Conservation (phyloP, 2,888 invertebrate species). For the Nudaria mundana region DNA sequence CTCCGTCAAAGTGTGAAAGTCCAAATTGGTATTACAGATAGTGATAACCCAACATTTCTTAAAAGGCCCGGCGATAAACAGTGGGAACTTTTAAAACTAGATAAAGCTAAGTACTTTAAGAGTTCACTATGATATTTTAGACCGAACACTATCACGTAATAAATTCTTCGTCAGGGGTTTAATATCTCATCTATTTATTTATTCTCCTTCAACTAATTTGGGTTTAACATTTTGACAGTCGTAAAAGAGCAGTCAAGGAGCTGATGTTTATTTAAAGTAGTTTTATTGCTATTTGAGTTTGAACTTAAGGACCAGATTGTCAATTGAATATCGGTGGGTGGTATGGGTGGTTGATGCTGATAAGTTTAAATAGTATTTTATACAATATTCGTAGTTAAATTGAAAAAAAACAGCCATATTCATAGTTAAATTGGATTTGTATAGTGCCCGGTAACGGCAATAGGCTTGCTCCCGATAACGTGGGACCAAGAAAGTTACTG, state of each 20-base stretch:
- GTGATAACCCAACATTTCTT: constrained; percentile 51
- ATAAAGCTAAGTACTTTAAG: constrained; percentile 33
- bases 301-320: constrained; percentile 22
- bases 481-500: too few relatives aligned
- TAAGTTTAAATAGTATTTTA: too few relatives aligned
- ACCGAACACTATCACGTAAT: constrained; percentile 25
- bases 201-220: constrained; percentile 22
- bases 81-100: constrained; percentile 38
- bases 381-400: too few relatives aligned
- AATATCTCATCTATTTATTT: constrained; percentile 49
- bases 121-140: constrained; percentile 23
- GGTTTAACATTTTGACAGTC: constrained; percentile 29
- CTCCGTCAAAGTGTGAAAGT: constrained; percentile 55
- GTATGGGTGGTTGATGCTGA: too few relatives aligned
- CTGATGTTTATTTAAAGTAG: constrained; percentile 27
- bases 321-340: constrained; percentile 16
- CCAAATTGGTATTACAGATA: constrained; percentile 49
- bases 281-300: constrained; percentile 31
- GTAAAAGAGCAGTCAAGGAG: constrained; percentile 30
- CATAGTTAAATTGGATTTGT: too few relatives aligned
- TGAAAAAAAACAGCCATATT: too few relatives aligned
- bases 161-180: constrained; percentile 29
- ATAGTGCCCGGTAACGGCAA: too few relatives aligned
- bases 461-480: too few relatives aligned
- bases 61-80: constrained; percentile 54